Percentiles rank a stretch among this genome's conserved stretches.
Conservation (phyloP, 2,113 vertebrate genomes). For the Peromyscus leucopus region DNA sequence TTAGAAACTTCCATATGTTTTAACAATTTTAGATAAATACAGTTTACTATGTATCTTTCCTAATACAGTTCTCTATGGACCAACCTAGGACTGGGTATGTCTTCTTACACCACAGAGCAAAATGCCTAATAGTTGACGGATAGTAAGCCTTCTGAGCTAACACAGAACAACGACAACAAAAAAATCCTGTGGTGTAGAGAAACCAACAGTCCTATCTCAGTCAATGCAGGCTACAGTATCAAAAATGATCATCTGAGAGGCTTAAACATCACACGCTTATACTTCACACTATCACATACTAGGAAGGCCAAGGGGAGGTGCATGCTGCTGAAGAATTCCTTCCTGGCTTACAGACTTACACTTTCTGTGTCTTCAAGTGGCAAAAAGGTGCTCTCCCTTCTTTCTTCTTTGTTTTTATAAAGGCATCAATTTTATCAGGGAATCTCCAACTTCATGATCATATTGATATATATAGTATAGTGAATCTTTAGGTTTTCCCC, state of each 20-base stretch:
- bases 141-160: background rate
- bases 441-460: background rate
- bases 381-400: fast-evolving
- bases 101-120: background rate
- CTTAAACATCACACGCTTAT: no score
- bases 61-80: background rate
- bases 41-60: background rate
- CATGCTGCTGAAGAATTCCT: fast-evolving
- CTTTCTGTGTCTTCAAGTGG: background rate
- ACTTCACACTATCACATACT: background rate
- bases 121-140: background rate
- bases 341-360: background rate
- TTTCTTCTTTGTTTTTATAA: background rate
- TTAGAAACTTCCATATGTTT: background rate
- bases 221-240: background rate
- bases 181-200: background rate
- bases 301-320: background rate
- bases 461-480: no score
- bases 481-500: background rate
- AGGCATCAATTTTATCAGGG: background rate
- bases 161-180: background rate
- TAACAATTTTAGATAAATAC: background rate
- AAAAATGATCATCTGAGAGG: background rate
- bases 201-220: background rate
- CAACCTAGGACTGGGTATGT: background rate